These are phyloP conservation scores for Rhinopithecus roxellana DNA, from an alignment of 2,113 vertebrate genomes.

Conservation along the genomic window DNA sequence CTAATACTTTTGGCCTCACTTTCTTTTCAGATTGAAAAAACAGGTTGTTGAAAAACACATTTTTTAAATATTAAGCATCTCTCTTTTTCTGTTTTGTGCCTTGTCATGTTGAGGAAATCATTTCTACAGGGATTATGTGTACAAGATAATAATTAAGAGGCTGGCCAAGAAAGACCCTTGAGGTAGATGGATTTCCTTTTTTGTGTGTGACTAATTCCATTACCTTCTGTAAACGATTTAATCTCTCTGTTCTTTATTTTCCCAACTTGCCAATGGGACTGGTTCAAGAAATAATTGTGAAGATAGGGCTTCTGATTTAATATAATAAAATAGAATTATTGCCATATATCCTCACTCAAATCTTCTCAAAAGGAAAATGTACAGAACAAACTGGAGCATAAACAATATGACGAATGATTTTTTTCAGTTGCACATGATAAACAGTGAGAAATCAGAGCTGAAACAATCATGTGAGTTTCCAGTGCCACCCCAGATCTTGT, in stretches of 20 bases:
- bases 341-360: not conserved
- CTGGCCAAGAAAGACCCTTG: not conserved
- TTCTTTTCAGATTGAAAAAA: not conserved
- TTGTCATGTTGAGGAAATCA: not conserved
- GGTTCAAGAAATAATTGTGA: not conserved
- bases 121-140: conserved; percentile 20
- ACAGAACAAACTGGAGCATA: not conserved
- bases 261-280: not conserved
- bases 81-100: conserved; percentile 6
- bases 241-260: conserved; percentile 10
- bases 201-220: not conserved
- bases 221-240: not conserved
- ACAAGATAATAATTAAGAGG: not conserved
- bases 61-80: not conserved
- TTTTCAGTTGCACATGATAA: not conserved
- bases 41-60: not conserved
- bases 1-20: not conserved
- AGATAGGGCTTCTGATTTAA: not conserved
- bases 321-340: not conserved
- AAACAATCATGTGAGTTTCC: not conserved
- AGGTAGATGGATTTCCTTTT: not conserved
- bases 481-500: not conserved
- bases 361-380: not conserved
- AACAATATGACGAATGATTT: not conserved
- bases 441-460: not conserved